A percentile compares a stretch with the other conserved stretches of the same genome.
phyloP scores from a whole-genome alignment of 1,140 invertebrate genomes.

The Nilaparvata lugens region DNA sequence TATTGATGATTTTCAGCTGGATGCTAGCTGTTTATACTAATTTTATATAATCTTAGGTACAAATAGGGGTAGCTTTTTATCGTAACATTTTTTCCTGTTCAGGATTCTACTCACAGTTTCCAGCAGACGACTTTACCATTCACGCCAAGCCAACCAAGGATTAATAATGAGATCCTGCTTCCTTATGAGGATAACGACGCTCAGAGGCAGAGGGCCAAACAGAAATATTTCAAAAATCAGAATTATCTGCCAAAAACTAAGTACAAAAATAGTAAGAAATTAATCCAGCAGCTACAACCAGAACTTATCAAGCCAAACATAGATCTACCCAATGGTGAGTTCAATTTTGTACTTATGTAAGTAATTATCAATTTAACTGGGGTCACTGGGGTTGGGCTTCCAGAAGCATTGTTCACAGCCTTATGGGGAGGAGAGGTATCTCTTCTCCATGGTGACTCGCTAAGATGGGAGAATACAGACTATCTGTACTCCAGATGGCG shows the following conservation, averaged over 20 bases:
- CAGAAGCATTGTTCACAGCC: too few species aligned
- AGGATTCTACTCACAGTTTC: background rate
- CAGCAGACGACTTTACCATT: too few species aligned
- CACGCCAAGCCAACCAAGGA: background rate
- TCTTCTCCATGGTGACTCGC: too few species aligned
- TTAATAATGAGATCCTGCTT: conserved; percentile 15
- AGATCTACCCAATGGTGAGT: background rate
- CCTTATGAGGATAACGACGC: conserved; percentile 22
- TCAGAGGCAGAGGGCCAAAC: conserved; percentile 17
- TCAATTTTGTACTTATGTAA: background rate
- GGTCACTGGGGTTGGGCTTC: background rate
- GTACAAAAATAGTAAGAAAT: conserved; percentile 36
- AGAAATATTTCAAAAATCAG: conserved; percentile 20
- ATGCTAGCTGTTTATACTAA: too few species aligned
- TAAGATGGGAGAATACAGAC: too few species aligned
- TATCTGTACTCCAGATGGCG: too few species aligned
- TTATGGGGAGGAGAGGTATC: too few species aligned
- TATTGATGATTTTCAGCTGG: too few species aligned
- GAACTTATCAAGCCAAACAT: conserved; percentile 6
- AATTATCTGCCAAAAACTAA: background rate
- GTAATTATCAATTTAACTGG: background rate
- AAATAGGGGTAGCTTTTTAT: too few species aligned
- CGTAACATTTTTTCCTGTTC: background rate
- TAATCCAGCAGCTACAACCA: conserved; percentile 37
- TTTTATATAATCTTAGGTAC: too few species aligned